Base-by-base conservation (phyloP, 1,140 invertebrate species). In the Marisa cornuarietis region DNA sequence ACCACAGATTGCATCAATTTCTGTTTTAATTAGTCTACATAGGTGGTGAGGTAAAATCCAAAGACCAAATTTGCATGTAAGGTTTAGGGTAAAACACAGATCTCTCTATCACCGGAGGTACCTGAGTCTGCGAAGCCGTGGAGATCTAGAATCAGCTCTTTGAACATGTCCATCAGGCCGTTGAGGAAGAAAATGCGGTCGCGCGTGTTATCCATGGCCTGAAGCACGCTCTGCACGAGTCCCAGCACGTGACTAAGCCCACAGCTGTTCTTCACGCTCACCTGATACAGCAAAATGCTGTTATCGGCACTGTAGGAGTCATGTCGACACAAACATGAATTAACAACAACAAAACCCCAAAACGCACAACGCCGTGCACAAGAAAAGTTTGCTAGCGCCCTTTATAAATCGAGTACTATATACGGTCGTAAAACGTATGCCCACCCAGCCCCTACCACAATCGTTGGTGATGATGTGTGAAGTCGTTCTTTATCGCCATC, bases 101-200 rank as follows among this genome's bases (percentile, higher is more conserved):
- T 11, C 51, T 18, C 20, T 74, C 14, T 71, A 31, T 71, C 11
- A 7, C 22, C 20, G n/a, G 26, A 78, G 73, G 75, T 81, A 88
- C 89, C 86, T 84, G 84, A 79, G 49, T 87, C 86, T 72, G 79
- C 85, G 81, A 89, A 90, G 76, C 90, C 89, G 84, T 90, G 88
- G 42, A 90, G 79, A 72, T 90, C 89, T 11, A 90, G 76, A n/a
- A 90, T 86, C 10, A 88, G 82, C 72, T 90, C 89, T 73, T 85
- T 87, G 83, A 91, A 91, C 82, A 87, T 89, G 73, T 90, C 87
- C 78, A 88, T 85, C 31, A 91, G 84, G 72, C 84, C 85, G 72
- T 87, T 86, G 63, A 90, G 82, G 79, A 89, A 89, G 42, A 79
- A 75, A 14, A 86, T 80, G 78, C 85, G 83, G 54, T 88, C 87